Percentiles rank a stretch among this genome's conserved stretches.
phyloP scores from a whole-genome alignment of 2,113 vertebrate genomes.

The Rhombomys opimus region DNA sequence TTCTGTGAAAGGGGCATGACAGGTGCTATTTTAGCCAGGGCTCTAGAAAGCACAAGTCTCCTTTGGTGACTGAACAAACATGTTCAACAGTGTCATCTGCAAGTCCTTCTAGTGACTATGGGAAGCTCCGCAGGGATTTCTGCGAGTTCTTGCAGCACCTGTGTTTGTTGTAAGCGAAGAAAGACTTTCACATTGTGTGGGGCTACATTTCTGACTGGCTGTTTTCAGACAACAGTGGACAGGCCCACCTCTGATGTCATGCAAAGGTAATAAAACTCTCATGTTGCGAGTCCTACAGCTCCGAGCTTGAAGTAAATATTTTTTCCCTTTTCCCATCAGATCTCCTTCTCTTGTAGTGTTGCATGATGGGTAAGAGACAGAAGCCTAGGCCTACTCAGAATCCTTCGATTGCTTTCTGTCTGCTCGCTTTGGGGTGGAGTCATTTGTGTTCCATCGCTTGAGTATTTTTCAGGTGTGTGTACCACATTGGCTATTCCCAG shows the following conservation, averaged over 20 bases:
- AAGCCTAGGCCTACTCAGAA: not conserved
- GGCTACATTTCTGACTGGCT: not conserved
- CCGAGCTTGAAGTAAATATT: not conserved
- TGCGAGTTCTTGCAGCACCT: not conserved
- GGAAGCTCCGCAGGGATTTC: not conserved
- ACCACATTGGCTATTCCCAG: not conserved
- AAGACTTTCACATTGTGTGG: not conserved
- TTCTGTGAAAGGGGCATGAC: not conserved
- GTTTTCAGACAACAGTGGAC: not conserved
- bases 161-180: slow-evolving; percentile 52
- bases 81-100: not conserved
- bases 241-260: not conserved
- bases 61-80: not conserved
- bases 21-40: not conserved
- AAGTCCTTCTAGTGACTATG: not conserved
- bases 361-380: not conserved
- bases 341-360: not conserved
- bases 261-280: not conserved
- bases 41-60: not conserved
- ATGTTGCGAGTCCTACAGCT: not conserved
- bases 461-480: not conserved
- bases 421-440: not conserved
- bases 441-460: not conserved
- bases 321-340: not conserved
- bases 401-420: not conserved